Evolutionary conservation across 2,797 vertebrate species (phyloP).

Genomic region (Gadopsis bispinosus): DNA sequence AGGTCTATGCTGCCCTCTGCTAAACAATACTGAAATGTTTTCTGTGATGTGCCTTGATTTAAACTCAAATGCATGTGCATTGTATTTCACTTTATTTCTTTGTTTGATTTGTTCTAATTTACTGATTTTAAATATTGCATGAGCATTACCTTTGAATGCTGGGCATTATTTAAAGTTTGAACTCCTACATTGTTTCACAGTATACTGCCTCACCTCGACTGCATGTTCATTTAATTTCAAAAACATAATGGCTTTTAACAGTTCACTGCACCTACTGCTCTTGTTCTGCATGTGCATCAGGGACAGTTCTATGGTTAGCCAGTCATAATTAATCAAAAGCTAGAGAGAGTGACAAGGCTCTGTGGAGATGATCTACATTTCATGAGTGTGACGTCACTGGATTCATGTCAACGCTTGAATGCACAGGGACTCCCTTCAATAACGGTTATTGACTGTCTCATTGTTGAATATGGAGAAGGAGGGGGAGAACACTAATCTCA

Average conservation of each 20-base stretch:
- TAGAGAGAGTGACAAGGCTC: conserved; percentile 50
- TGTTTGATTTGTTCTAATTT: conserved; percentile 10
- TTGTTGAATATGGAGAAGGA: conserved; percentile 28
- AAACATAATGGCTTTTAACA: conserved; percentile 77
- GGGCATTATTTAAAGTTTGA: conserved; percentile 43
- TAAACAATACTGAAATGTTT: neutral
- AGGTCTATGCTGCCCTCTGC: conserved; percentile 1
- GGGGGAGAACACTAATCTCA: conserved; percentile 19
- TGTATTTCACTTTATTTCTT: neutral
- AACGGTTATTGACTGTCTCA: conserved; percentile 41
- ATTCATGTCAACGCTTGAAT: conserved; percentile 51
- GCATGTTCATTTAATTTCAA: conserved; percentile 69
- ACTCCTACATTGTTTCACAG: conserved; percentile 48
- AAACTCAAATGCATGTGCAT: neutral
- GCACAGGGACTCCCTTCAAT: conserved; percentile 42
- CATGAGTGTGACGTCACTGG: conserved; percentile 37
- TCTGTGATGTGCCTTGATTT: neutral
- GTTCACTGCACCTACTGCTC: conserved; percentile 70
- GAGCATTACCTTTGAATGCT: conserved; percentile 1
- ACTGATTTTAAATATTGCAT: neutral
- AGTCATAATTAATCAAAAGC: conserved; percentile 71
- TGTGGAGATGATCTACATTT: conserved; percentile 58
- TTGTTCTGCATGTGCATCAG: conserved; percentile 71
- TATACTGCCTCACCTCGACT: conserved; percentile 49
- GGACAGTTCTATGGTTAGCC: conserved; percentile 61